Evolutionary conservation across 53 echinoderm and acorn worm species (phyloP).

Genomic region (Echinometra lucunter): DNA sequence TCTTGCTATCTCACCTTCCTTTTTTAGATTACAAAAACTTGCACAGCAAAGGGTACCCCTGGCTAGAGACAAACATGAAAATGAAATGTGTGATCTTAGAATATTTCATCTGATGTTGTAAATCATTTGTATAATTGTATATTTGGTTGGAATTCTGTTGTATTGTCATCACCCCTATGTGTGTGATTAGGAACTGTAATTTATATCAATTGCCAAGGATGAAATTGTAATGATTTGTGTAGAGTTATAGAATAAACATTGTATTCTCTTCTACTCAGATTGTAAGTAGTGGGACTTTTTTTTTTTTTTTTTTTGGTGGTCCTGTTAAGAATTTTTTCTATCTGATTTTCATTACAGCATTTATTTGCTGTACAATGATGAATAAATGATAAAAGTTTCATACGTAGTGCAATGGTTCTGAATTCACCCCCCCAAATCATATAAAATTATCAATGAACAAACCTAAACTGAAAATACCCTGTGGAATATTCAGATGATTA

Average conservation of each 20-base stretch:
- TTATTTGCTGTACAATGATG: background rate
- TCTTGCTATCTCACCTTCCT: background rate
- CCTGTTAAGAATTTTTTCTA: background rate
- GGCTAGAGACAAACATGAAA: background rate
- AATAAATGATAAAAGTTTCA: background rate
- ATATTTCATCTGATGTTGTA: background rate
- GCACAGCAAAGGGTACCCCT: background rate
- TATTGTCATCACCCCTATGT: conserved; percentile 10
- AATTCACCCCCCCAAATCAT: background rate
- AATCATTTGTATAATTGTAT: conserved; percentile 28
- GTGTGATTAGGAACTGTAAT: conserved; percentile 39
- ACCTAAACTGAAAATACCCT: background rate
- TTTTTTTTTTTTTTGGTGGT: background rate
- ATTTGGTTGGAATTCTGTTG: background rate
- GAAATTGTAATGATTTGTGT: conserved; percentile 7
- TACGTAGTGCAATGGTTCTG: conserved; percentile 13
- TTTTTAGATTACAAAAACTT: background rate
- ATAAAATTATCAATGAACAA: background rate
- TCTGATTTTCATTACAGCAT: background rate
- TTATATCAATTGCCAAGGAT: conserved; percentile 32
- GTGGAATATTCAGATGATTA: background rate
- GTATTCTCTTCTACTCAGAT: background rate
- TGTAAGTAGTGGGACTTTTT: background rate
- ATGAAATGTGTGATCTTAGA: background rate
- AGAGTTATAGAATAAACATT: background rate